A percentile compares a stretch with the other conserved stretches of the same genome.
Conservation (phyloP, 2,797 vertebrate species). For the Oreochromis mossambicus region DNA sequence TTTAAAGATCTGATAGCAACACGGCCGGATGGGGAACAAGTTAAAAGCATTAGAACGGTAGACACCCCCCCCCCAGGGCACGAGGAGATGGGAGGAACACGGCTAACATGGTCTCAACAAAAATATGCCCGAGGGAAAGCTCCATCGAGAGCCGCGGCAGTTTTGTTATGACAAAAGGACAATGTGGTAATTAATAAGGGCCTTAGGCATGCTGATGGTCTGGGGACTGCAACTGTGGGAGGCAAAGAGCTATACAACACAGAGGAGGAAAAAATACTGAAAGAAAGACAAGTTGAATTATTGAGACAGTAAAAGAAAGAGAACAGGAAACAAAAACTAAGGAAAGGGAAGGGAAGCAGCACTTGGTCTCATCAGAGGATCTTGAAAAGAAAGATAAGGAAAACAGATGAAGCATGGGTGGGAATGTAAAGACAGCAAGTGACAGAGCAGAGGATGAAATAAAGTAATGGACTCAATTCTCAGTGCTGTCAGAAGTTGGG, state of each 20-base stretch:
- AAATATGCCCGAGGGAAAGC: conserved; percentile 3
- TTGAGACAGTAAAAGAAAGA: background rate
- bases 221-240: conserved; percentile 12
- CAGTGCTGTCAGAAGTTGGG: background rate
- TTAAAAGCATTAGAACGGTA: conserved; percentile 14
- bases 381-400: background rate
- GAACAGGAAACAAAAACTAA: background rate
- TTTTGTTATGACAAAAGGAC: conserved; percentile 38
- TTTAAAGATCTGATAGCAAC: background rate
- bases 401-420: conserved; percentile 34
- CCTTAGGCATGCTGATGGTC: conserved; percentile 15
- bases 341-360: background rate
- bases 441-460: conserved; percentile 26
- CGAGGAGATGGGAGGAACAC: background rate
- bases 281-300: background rate
- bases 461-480: conserved; percentile 17
- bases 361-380: background rate
- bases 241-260: conserved; percentile 10
- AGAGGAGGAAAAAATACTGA: background rate
- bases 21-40: background rate
- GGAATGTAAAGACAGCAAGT: background rate
- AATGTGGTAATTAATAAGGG: conserved; percentile 48
- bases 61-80: background rate
- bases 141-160: background rate
- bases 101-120: conserved; percentile 14